Percentiles rank a stretch among this genome's conserved stretches.
Conservation (phyloP, 53 echinoderm and acorn worm genomes). For the Apostichopus leukothele region DNA sequence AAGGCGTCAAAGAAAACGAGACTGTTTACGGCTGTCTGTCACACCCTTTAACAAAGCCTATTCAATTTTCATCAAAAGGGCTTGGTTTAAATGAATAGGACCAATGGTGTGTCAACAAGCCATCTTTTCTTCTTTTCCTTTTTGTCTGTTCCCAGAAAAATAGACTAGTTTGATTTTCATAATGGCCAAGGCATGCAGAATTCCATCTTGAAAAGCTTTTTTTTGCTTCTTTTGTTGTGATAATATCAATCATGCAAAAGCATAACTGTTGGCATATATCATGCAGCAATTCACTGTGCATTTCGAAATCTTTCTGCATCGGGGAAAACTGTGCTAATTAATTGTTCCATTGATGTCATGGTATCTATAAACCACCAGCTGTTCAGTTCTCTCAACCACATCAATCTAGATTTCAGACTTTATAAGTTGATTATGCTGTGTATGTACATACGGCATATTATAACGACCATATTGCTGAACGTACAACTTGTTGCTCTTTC, state of each 20-base stretch:
- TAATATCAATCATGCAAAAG: constrained; percentile 21
- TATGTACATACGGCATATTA: too few relatives aligned
- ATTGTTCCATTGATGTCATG: too few relatives aligned
- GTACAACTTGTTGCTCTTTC: too few relatives aligned
- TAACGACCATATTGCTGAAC: too few relatives aligned
- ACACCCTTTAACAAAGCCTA: constrained; percentile 29
- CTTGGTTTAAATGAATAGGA: constrained; percentile 15
- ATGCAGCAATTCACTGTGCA: neutral
- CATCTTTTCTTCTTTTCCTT: neutral
- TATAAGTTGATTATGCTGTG: too few relatives aligned
- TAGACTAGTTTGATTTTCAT: constrained; percentile 1
- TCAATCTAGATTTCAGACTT: too few relatives aligned
- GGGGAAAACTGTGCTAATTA: too few relatives aligned
- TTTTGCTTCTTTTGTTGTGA: neutral
- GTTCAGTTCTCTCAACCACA: too few relatives aligned
- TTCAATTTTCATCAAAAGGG: constrained; percentile 4
- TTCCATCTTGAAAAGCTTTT: neutral
- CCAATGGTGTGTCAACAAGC: constrained; percentile 43
- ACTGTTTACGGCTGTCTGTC: constrained; percentile 44
- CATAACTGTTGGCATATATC: constrained; percentile 35
- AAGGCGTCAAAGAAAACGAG: constrained; percentile 40
- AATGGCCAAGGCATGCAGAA: neutral
- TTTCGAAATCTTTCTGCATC: neutral
- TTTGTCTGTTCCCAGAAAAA: constrained; percentile 32
- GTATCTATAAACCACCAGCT: too few relatives aligned